Evolutionary conservation across 2,888 invertebrate species (phyloP), one percentile per base, ranked within the genome.

Genomic region (Ichneumoninae sp.): DNA sequence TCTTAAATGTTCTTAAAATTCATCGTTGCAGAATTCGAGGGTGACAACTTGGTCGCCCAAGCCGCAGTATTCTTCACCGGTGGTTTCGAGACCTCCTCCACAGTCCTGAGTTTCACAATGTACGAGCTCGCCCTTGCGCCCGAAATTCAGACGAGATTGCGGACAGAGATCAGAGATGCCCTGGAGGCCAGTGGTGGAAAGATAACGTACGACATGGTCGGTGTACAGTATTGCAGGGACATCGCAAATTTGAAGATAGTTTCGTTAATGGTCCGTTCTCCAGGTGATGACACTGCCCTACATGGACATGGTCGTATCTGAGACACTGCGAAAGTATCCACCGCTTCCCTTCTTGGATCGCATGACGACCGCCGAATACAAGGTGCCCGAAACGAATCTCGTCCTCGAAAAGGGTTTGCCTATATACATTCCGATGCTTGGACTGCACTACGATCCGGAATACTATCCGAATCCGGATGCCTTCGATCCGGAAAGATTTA

Each of bases 401-500:
- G 74, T 88, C 0, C 63, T 94, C 16, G 88, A 92, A 60, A 91
- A 93, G 74, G 94, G 93, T 1, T 92, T 90, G 8, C 90, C 91
- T 0, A 85, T 94, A 0, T 83, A 89, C 2, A 90, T 94, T n/a
- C 91, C 94, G 0, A 88, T 94, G 74, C 81, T 87, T 3, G 92
- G 91, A 0, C 44, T 94, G 16, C 94, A 94, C 22, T 90, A 89
- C 19, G 94, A 94, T 85, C 88, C 92, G 0, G 82, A 92, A 63
- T 92, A 92, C 80, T 94, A 89, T 75, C 92, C 94, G 0, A 89
- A 94, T 57, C 94, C 94, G 0, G 84, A 92, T 0, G 89, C 89
- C 78, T 94, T 92, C 85, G 92, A 94, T 87, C 94, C 94, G 0
- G 93, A 94, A 54, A 88, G 94, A 77, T 94, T 94, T 86, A 89